Base-by-base conservation (phyloP, 1,140 invertebrate genomes). In the Harpegnathos saltator region DNA sequence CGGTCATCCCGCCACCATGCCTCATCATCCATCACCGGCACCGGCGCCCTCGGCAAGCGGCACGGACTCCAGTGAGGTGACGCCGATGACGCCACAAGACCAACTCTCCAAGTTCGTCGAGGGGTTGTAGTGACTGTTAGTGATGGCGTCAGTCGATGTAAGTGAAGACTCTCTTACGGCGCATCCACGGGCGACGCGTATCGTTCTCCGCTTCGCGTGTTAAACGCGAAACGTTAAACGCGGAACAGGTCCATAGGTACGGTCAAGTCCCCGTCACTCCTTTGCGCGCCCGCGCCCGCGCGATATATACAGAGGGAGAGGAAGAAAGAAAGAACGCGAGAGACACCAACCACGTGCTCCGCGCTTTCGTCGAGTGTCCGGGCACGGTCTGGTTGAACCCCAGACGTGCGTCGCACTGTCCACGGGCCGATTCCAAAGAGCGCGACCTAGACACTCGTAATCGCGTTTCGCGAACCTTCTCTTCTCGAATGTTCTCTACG, bases 101-200 rank as follows among this genome's bases (percentile, higher is more conserved):
- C 97, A 98, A 94, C 95, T 99, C 85, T 97, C 97, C 87, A 98
- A 98, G 95, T 98, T 98, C 95, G 98, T 98, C 88, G 98, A 99
- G 95, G 97, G 98, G 94, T 97, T 99, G 95, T 98, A 97, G 96
- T 96, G 95, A 93, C 90, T 91, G 86, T 91, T 91, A 90, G 86
- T 85, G 88, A 89, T 80, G 29, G 77, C 80, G 59, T 83, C 69
- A 74, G 52, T 83, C 71, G 71, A 85, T 73, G 78, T 71, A 75
- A 88, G 83, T 89, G 83, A 69, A 56, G 19, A 81, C 52, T 80
- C 22, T 24, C 33, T 58, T 85, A 74, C 54, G 65, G 80, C 75
- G 81, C 38, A 66, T 59, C 54, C 56, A 59, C 59, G 52, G 68
- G 24, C 50, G 48, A 73, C 77, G 68, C 59, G 71, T 44, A 71